Conservation (phyloP, 1,140 invertebrate species). For the Grapholita molesta region DNA sequence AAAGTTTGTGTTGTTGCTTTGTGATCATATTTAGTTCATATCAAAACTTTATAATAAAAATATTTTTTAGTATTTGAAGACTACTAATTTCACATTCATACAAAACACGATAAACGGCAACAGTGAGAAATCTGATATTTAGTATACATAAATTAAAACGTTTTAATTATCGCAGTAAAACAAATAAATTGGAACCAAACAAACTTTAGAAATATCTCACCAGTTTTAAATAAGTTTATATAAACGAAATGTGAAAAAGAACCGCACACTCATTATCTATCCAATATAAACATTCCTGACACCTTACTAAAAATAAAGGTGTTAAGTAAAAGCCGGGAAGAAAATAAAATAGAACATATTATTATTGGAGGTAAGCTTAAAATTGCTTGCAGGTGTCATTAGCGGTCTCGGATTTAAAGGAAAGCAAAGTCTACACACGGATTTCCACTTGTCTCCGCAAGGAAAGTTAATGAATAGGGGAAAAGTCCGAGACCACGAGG, state of each 20-base stretch:
- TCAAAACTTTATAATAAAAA: too few species aligned
- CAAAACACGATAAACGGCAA: not conserved
- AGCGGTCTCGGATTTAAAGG: constrained; percentile 18
- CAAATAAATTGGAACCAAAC: not conserved
- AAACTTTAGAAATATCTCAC: not conserved
- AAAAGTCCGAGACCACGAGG: constrained; percentile 34
- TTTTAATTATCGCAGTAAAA: not conserved
- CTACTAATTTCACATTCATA: not conserved
- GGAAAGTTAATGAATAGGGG: constrained; percentile 45
- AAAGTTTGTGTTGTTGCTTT: not conserved
- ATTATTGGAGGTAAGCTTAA: not conserved
- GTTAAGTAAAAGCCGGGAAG: not conserved
- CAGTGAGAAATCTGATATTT: not conserved
- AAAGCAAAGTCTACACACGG: constrained; percentile 24
- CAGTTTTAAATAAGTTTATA: not conserved
- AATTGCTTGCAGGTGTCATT: not conserved
- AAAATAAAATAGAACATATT: not conserved
- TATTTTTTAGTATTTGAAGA: too few species aligned
- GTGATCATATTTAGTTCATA: too few species aligned
- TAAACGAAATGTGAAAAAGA: not conserved
- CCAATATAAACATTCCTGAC: constrained; percentile 29
- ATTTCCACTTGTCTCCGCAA: constrained; percentile 39
- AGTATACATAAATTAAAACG: not conserved
- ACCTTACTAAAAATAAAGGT: not conserved
- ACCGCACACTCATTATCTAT: constrained; percentile 18